Percentiles rank a stretch among this genome's conserved stretches.
These are phyloP conservation scores for Crocallis elinguaria DNA, from an alignment of 2,888 invertebrate species.

Conservation along the genomic window DNA sequence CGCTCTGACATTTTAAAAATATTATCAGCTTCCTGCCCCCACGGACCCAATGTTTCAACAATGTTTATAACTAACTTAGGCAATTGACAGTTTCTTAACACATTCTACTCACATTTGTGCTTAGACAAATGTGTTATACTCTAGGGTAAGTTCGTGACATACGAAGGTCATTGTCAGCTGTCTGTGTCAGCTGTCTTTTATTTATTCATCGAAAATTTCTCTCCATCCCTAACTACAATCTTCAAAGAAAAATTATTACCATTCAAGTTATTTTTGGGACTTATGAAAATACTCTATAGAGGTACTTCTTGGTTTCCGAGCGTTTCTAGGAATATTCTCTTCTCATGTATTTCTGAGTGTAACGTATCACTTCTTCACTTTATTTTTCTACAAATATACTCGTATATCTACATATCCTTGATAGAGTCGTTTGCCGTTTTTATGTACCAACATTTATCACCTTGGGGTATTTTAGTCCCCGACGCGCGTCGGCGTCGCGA, in stretches of 20 bases:
- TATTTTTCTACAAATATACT: conserved; percentile 3
- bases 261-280: not conserved
- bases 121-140: not conserved
- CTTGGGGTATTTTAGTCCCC: conserved; percentile 24
- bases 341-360: conserved; percentile 4
- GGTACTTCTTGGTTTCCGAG: not conserved
- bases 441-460: conserved; percentile 25
- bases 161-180: no score
- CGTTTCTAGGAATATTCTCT: not conserved
- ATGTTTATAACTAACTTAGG: no score
- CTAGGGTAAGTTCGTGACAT: no score
- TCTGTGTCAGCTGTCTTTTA: no score
- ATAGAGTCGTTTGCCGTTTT: conserved; percentile 25
- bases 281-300: not conserved
- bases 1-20: no score
- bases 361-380: not conserved
- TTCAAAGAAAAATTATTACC: not conserved
- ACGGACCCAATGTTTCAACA: no score
- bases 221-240: no score
- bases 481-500: conserved; percentile 5
- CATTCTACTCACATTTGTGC: not conserved
- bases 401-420: conserved; percentile 20
- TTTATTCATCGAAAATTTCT: no score
- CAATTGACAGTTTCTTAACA: no score
- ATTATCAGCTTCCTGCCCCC: no score